These are phyloP conservation scores for Anolis apletophallus DNA, from an alignment of 2,797 vertebrate species.

Conservation along the genomic window DNA sequence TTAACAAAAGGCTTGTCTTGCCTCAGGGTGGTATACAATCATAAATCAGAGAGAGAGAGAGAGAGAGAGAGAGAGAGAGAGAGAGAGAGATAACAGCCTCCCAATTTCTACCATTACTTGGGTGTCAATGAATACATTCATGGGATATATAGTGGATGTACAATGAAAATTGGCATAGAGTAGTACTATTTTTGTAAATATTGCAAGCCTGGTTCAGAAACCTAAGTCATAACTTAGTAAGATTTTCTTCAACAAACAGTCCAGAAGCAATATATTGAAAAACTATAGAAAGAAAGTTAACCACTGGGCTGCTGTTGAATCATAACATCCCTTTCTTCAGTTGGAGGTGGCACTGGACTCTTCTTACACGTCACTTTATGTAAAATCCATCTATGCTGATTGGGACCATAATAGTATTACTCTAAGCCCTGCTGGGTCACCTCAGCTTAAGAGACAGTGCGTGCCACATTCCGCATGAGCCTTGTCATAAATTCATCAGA, in stretches of 20 bases:
- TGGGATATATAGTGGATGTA: background rate
- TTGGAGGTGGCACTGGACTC: background rate
- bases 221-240: background rate
- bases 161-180: background rate
- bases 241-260: background rate
- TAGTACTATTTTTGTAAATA: too few relatives aligned
- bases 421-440: conserved; percentile 65
- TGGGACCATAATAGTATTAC: conserved; percentile 67
- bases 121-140: background rate
- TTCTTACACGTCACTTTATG: background rate
- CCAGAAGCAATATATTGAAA: background rate
- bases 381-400: conserved; percentile 56
- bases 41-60: too few relatives aligned
- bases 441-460: conserved; percentile 60
- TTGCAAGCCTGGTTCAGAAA: background rate
- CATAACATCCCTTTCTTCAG: too few relatives aligned
- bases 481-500: background rate
- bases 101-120: too few relatives aligned
- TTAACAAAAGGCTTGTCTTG: too few relatives aligned
- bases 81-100: too few relatives aligned
- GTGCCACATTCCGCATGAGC: conserved; percentile 48
- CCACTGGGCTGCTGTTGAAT: background rate
- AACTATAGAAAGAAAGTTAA: background rate
- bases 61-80: too few relatives aligned
- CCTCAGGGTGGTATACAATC: too few relatives aligned